phyloP scores from a whole-genome alignment of 2,113 vertebrate species.

The Cyprichromis sp. region DNA sequence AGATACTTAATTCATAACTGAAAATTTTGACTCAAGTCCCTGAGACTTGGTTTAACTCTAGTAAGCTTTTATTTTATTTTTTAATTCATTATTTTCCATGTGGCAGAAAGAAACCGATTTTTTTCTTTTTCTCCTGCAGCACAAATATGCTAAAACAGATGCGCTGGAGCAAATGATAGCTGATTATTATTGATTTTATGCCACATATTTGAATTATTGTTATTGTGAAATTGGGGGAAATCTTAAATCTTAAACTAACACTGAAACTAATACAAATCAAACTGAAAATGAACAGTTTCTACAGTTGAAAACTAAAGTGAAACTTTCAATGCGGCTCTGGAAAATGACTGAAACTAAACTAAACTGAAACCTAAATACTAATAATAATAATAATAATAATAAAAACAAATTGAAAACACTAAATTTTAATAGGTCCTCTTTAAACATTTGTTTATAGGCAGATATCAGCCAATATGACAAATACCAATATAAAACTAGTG shows the following conservation, averaged over 20 bases:
- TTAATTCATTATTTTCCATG: fast-evolving
- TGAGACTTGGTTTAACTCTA: neutral
- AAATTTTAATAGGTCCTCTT: neutral
- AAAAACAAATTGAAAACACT: neutral
- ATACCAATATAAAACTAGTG: neutral
- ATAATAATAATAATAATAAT: fast-evolving
- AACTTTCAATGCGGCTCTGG: neutral
- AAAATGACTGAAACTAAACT: neutral
- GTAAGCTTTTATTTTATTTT: neutral
- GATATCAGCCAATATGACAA: neutral
- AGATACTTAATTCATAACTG: neutral
- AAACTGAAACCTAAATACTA: neutral
- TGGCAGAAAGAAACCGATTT: neutral
- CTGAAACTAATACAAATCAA: neutral
- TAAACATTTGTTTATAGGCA: neutral
- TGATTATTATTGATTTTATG: neutral
- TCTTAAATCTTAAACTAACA: neutral
- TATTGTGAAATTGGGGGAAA: neutral
- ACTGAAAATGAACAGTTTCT: neutral
- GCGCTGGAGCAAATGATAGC: neutral
- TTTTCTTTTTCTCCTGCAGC: neutral
- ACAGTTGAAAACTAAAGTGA: neutral
- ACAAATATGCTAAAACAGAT: neutral
- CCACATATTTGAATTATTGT: neutral
- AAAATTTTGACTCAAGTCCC: neutral